Percentiles rank a stretch among this genome's conserved stretches.
These are phyloP conservation scores for Hemicordylus capensis DNA, from an alignment of 2,113 vertebrate species.

Conservation along the genomic window DNA sequence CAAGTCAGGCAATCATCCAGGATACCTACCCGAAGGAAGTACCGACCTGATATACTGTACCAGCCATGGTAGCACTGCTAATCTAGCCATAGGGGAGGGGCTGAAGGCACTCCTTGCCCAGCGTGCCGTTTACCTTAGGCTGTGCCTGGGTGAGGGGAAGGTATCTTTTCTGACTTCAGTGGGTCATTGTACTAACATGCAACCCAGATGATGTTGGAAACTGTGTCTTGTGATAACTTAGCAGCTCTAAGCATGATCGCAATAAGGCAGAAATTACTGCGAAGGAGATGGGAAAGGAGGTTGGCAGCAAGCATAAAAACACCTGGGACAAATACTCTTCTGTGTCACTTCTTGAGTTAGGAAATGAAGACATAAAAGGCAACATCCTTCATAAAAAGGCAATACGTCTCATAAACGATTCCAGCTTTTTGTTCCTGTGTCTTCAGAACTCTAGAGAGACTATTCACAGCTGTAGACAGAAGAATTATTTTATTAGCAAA, in stretches of 20 bases:
- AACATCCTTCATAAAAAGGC: background rate
- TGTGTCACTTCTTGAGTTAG: background rate
- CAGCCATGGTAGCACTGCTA: no score
- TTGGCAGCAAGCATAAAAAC: background rate
- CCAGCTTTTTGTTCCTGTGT: background rate
- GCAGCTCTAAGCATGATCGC: background rate
- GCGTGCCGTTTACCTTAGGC: no score
- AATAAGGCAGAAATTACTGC: background rate
- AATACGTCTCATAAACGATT: background rate
- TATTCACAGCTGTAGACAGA: background rate
- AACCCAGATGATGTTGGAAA: background rate
- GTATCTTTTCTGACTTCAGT: background rate
- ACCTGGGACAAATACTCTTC: background rate
- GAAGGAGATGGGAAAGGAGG: background rate
- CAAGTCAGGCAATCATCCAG: no score
- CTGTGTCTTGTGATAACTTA: background rate
- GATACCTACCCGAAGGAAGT: no score
- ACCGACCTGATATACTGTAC: no score
- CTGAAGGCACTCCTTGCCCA: no score
- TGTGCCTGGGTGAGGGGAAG: no score
- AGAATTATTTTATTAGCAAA: conserved; percentile 9
- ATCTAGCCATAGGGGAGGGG: no score
- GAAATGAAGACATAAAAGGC: conserved; percentile 1
- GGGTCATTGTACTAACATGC: background rate
- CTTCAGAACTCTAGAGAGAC: background rate